phyloP scores from a whole-genome alignment of 2,888 invertebrate genomes.

The Nephrotoma flavescens region DNA sequence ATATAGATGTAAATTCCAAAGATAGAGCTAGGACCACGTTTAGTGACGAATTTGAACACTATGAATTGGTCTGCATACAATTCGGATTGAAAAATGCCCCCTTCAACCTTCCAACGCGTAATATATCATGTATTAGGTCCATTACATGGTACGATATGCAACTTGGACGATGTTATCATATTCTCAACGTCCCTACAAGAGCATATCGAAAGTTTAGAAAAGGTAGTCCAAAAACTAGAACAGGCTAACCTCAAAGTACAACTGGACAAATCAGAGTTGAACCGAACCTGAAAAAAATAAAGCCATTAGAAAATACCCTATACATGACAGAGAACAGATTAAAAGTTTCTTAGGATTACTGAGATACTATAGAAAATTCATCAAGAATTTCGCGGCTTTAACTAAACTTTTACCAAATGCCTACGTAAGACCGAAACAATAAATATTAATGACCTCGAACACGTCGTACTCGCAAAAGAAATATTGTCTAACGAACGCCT shows the following conservation, averaged over 20 bases:
- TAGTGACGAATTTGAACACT: too few species aligned
- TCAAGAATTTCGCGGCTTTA: background rate
- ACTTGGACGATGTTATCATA: background rate
- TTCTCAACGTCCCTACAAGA: background rate
- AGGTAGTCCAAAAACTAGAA: too few species aligned
- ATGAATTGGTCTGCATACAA: too few species aligned
- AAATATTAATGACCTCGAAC: too few species aligned
- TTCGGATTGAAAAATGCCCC: too few species aligned
- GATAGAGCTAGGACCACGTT: background rate
- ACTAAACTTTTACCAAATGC: too few species aligned
- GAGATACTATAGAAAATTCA: background rate
- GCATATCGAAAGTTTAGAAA: background rate
- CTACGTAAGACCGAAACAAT: too few species aligned
- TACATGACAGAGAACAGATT: background rate
- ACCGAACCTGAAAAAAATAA: background rate
- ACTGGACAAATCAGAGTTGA: background rate
- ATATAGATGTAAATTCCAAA: too few species aligned
- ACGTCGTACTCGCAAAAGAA: too few species aligned
- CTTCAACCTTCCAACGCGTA: background rate
- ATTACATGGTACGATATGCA: background rate
- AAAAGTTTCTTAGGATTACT: background rate
- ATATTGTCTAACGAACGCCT: too few species aligned
- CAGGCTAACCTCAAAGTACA: background rate
- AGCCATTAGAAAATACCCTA: background rate
- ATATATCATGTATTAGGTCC: too few species aligned